phyloP scores from a whole-genome alignment of 1,140 invertebrate genomes.

The Eubasilissa regina region DNA sequence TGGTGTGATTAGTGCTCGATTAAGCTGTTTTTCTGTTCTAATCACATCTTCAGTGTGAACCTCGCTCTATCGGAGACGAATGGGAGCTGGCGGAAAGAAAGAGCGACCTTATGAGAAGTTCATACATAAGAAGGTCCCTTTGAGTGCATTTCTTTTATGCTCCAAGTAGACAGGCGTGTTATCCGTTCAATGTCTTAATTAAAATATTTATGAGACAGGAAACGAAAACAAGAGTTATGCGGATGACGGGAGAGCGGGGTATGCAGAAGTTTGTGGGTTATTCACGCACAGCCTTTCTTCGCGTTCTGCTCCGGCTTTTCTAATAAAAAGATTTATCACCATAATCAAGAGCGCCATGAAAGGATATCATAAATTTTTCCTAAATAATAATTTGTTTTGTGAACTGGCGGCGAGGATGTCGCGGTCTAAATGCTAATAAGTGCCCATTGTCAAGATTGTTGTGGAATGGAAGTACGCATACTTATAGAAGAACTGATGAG shows the following conservation, averaged over 20 bases:
- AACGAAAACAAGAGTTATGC: slow-evolving; percentile 50
- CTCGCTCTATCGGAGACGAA: neutral
- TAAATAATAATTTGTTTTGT: slow-evolving; percentile 16
- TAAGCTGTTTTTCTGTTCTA: too few relatives aligned
- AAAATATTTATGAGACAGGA: slow-evolving; percentile 55
- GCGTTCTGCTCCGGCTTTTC: neutral
- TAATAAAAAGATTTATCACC: slow-evolving; percentile 11
- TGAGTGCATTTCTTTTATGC: slow-evolving; percentile 2
- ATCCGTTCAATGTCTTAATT: slow-evolving; percentile 51
- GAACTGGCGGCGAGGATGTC: neutral
- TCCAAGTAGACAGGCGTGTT: slow-evolving; percentile 31
- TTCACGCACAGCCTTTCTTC: slow-evolving; percentile 16
- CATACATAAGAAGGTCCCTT: slow-evolving; percentile 13
- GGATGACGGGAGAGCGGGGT: neutral
- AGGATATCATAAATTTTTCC: slow-evolving; percentile 35
- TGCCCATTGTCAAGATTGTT: neutral
- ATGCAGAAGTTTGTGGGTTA: neutral
- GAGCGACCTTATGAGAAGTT: neutral
- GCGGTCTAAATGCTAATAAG: slow-evolving; percentile 1
- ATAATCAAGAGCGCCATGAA: slow-evolving; percentile 22
- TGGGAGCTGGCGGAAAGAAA: neutral
- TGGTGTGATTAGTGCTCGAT: too few relatives aligned
- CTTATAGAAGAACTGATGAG: too few relatives aligned
- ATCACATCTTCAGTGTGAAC: neutral
- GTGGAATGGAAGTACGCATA: too few relatives aligned